phyloP scores from a whole-genome alignment of 1,140 invertebrate species.

The Aphelenchoides fujianensis region DNA sequence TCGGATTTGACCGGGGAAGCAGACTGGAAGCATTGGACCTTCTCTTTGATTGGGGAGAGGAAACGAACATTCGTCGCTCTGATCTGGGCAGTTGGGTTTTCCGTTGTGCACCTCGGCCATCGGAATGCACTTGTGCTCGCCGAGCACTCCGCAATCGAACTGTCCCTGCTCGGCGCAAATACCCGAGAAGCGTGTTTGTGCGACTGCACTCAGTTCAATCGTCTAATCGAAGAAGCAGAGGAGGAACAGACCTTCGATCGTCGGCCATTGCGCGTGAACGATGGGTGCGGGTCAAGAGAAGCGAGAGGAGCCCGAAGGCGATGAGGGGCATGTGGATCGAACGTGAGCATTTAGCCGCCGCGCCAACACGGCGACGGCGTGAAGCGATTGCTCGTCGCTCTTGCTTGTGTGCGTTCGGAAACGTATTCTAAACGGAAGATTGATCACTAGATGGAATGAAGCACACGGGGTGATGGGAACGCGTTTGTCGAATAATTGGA shows the following conservation, averaged over 20 bases:
- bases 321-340: not conserved
- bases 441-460: too few species aligned
- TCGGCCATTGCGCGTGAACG: constrained; percentile 16
- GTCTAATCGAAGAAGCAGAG: not conserved
- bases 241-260: too few species aligned
- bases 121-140: constrained; percentile 48
- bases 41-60: not conserved
- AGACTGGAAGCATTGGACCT: not conserved
- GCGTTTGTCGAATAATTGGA: too few species aligned
- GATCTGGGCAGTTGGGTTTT: constrained; percentile 52
- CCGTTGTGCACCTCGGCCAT: constrained; percentile 49
- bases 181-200: constrained; percentile 32
- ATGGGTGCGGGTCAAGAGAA: constrained; percentile 17
- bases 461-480: too few species aligned
- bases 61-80: constrained; percentile 57
- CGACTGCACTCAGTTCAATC: constrained; percentile 19
- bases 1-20: constrained; percentile 44
- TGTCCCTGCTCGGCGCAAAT: constrained; percentile 23
- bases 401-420: not conserved
- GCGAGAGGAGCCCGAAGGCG: not conserved
- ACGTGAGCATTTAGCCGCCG: constrained; percentile 5
- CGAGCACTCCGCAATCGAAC: constrained; percentile 32
- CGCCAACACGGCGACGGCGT: constrained; percentile 1
- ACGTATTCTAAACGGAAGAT: not conserved
- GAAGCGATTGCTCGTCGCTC: not conserved